Conservation (phyloP, 2,888 invertebrate species). For the Hemicrepidius hirtus region DNA sequence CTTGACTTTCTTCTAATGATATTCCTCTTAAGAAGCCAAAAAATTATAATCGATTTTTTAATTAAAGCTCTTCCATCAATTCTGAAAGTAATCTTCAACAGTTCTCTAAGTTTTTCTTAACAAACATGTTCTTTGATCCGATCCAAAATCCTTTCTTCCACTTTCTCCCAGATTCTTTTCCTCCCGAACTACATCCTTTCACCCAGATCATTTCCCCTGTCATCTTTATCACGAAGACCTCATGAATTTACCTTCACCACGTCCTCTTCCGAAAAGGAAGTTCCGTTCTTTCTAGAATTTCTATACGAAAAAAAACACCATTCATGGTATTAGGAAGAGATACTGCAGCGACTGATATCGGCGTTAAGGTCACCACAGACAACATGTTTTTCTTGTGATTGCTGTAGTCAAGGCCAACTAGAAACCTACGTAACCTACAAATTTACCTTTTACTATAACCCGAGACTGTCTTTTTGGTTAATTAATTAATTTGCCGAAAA, state of each 20-base stretch:
- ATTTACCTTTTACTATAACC: conserved; percentile 31
- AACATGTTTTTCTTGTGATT: conserved; percentile 43
- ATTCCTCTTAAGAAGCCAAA: too few relatives aligned
- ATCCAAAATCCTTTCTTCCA: not conserved
- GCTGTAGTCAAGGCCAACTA: conserved; percentile 41
- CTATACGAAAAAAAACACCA: conserved; percentile 1
- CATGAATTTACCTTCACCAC: not conserved
- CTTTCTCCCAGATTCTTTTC: conserved; percentile 16
- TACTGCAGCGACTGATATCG: conserved; percentile 28
- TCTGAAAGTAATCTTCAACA: not conserved
- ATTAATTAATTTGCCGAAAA: too few relatives aligned
- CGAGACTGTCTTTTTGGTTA: not conserved
- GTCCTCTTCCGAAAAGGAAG: not conserved
- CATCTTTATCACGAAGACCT: not conserved
- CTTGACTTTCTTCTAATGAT: too few relatives aligned
- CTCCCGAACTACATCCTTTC: conserved; percentile 18
- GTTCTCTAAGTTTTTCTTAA: not conserved
- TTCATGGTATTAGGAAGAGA: conserved; percentile 31
- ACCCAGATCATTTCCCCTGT: conserved; percentile 15
- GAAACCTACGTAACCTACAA: conserved; percentile 41
- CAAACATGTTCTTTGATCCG: too few relatives aligned
- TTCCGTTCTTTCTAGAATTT: not conserved
- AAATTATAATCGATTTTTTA: too few relatives aligned
- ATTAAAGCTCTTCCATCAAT: not conserved
- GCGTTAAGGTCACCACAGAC: conserved; percentile 40